phyloP scores from a whole-genome alignment of 2,888 invertebrate species.

The Calliopum simillimum region DNA sequence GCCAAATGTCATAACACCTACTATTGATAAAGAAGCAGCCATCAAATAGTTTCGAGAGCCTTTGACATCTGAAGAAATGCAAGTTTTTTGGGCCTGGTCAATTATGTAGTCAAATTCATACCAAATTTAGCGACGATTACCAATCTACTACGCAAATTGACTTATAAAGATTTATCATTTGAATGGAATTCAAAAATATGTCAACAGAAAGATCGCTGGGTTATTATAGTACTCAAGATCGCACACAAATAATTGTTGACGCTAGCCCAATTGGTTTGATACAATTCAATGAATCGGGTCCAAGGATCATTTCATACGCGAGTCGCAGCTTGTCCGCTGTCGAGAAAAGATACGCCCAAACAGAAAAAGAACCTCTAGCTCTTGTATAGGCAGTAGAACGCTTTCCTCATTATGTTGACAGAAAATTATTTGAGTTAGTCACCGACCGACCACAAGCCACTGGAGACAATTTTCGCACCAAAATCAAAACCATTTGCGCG shows the following conservation, averaged over 20 bases:
- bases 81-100: not conserved
- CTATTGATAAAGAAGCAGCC: too few species aligned
- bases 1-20: slow-evolving; percentile 17
- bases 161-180: too few species aligned
- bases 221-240: slow-evolving; percentile 48
- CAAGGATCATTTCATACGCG: not conserved
- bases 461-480: slow-evolving; percentile 39
- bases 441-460: slow-evolving; percentile 41
- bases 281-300: not conserved
- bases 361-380: slow-evolving; percentile 37
- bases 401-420: not conserved
- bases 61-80: too few species aligned
- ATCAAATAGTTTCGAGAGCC: too few species aligned
- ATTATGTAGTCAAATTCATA: too few species aligned
- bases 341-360: slow-evolving; percentile 50
- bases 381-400: slow-evolving; percentile 5
- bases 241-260: slow-evolving; percentile 55
- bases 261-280: slow-evolving; percentile 55
- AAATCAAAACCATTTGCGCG: slow-evolving; percentile 28
- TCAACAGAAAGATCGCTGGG: slow-evolving; percentile 12
- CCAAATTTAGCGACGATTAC: too few species aligned
- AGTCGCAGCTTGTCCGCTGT: slow-evolving; percentile 53
- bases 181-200: too few species aligned
- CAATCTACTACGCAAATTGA: too few species aligned
- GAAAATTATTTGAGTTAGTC: not conserved